Base-by-base conservation (phyloP, 2,888 invertebrate genomes). In the Hirtodrosophila duncani region DNA sequence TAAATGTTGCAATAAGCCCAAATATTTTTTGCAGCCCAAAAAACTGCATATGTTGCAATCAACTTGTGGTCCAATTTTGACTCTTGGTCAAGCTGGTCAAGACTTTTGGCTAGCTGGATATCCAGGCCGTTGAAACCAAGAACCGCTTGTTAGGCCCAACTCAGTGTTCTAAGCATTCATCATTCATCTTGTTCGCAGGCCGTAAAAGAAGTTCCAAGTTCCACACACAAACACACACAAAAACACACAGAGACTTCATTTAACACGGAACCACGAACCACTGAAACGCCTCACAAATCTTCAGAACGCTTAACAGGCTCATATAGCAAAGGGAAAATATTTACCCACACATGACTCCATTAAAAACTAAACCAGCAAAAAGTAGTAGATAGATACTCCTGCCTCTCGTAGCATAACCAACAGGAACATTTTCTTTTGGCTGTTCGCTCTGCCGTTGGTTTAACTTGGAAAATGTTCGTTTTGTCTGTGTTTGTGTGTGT, bases 281-380 rank as follows among this genome's bases (percentile, higher is more conserved):
- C 23, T 36, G 36, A 37, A 29, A 23, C 30, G 17, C 24, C 45
- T 36, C 41, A 57, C 29, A 46, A 56, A 57, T 46, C 46, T 37
- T 36, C 31, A 24, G 34, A 14, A 20, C 14, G 29, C 10, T n/a
- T n/a, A n/a, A n/a, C n/a, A n/a, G n/a, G n/a, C n/a, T n/a, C n/a
- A n/a, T n/a, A 7, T 18, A 14, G 29, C 10, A 26, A 41, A 13
- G 39, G 46, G 36, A 36, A 45, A 57, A 56, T 56, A 57, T 56
- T 56, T 56, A 56, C 56, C 39, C 58, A 45, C 51, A 41, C 50
- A 37, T 31, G 46, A 52, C 42, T 57, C 55, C 42, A 57, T 62
- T 50, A 41, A 56, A 55, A 50, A n/a, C 61, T 52, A 52, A 59
- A 59, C 60, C 52, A 59, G 59, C 24, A 57, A 58, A 58, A 57